A percentile compares a stretch with the other conserved stretches of the same genome.
phyloP scores from a whole-genome alignment of 2,888 invertebrate species.

The Chloroclystis v-ata region DNA sequence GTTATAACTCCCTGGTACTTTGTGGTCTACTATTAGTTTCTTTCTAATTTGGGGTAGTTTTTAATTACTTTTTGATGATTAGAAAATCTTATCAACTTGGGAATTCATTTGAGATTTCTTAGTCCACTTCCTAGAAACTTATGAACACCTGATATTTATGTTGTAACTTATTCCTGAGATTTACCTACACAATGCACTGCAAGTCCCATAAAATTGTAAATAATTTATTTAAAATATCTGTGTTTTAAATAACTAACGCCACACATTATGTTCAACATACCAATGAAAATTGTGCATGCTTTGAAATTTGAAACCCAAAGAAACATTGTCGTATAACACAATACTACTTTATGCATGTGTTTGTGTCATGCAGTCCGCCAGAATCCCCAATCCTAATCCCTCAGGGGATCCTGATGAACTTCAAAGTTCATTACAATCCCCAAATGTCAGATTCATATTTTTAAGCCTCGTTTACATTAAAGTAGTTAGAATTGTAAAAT shows the following conservation, averaged over 20 bases:
- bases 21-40: slow-evolving; percentile 40
- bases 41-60: slow-evolving; percentile 12
- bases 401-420: no score
- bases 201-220: slow-evolving; percentile 17
- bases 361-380: no score
- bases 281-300: slow-evolving; percentile 12
- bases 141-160: slow-evolving; percentile 36
- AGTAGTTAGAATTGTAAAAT: no score
- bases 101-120: background rate
- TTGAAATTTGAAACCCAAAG: slow-evolving; percentile 7
- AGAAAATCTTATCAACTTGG: background rate
- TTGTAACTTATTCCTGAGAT: slow-evolving; percentile 33
- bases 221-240: no score
- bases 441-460: no score
- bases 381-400: no score
- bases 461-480: no score
- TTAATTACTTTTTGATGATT: slow-evolving; percentile 4
- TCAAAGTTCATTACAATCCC: no score
- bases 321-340: slow-evolving; percentile 42
- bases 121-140: slow-evolving; percentile 21
- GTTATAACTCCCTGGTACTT: slow-evolving; percentile 38
- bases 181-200: slow-evolving; percentile 42
- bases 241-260: slow-evolving; percentile 29
- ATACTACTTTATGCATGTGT: slow-evolving; percentile 20
- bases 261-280: slow-evolving; percentile 31